Conservation (phyloP, 2,113 vertebrate genomes). For the Oreamnos americanus region DNA sequence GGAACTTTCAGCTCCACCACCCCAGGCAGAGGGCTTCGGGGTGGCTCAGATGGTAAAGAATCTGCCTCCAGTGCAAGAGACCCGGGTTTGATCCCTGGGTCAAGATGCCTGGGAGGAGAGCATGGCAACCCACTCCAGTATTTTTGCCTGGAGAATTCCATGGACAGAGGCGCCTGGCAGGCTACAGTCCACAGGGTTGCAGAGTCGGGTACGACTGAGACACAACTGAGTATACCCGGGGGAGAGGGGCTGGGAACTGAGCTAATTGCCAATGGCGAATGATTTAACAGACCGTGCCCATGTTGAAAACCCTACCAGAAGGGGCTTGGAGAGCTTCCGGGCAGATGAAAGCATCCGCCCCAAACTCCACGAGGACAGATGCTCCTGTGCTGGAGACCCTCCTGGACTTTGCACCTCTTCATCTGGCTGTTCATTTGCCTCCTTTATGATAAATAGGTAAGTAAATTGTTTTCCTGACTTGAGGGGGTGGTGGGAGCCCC, state of each 20-base stretch:
- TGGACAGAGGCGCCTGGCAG: neutral
- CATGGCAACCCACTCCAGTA: neutral
- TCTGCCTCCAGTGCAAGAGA: neutral
- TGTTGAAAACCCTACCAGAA: neutral
- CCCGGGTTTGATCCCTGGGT: neutral
- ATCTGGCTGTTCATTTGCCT: neutral
- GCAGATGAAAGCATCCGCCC: too few species aligned
- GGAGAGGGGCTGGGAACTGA: neutral
- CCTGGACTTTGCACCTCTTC: neutral
- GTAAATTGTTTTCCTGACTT: neutral
- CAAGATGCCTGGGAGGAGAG: neutral
- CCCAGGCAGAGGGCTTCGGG: neutral
- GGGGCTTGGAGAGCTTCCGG: neutral
- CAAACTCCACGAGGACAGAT: neutral
- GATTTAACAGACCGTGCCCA: rapidly evolving
- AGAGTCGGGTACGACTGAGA: neutral
- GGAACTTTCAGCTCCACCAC: neutral
- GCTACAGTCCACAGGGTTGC: neutral
- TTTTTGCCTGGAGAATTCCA: neutral
- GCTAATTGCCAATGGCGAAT: neutral
- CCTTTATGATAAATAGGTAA: neutral
- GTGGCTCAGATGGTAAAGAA: neutral
- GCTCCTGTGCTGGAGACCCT: neutral
- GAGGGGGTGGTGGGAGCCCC: neutral
- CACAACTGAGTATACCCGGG: neutral